phyloP scores from a whole-genome alignment of 2,888 invertebrate genomes.

The Podabrus alpinus region DNA sequence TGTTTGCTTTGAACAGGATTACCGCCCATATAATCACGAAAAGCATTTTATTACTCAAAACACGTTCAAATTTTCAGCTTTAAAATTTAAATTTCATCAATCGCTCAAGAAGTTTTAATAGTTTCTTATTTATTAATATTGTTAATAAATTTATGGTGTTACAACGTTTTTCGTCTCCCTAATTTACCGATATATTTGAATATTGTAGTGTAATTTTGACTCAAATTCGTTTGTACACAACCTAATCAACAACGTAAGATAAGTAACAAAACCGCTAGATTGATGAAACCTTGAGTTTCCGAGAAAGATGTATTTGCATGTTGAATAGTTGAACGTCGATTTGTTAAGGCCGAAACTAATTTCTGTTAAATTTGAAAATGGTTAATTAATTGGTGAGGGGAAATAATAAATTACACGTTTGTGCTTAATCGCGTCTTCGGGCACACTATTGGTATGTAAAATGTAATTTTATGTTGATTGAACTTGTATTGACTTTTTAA shows the following conservation, averaged over 20 bases:
- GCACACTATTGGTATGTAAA: background rate
- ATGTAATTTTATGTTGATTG: background rate
- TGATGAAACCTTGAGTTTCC: conserved; percentile 1
- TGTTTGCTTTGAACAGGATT: background rate
- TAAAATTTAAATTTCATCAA: background rate
- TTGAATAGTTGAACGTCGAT: background rate
- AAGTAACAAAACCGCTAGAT: background rate
- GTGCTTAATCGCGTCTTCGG: background rate
- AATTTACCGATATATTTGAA: background rate
- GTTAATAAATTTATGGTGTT: background rate
- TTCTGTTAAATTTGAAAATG: background rate
- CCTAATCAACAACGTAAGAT: background rate
- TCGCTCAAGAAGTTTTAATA: background rate
- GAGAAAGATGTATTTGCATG: background rate
- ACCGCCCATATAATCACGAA: background rate
- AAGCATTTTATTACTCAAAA: background rate
- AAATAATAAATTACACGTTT: background rate
- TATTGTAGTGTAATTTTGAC: background rate
- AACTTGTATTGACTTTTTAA: background rate
- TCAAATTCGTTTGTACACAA: background rate
- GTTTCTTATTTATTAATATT: background rate
- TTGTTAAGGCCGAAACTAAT: background rate
- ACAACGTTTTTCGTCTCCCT: background rate
- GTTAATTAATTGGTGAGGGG: background rate
- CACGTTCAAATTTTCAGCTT: background rate